Evolutionary conservation across 2,797 vertebrate species (phyloP), one percentile per base, ranked within the genome.

Genomic region (Tapera naevia): DNA sequence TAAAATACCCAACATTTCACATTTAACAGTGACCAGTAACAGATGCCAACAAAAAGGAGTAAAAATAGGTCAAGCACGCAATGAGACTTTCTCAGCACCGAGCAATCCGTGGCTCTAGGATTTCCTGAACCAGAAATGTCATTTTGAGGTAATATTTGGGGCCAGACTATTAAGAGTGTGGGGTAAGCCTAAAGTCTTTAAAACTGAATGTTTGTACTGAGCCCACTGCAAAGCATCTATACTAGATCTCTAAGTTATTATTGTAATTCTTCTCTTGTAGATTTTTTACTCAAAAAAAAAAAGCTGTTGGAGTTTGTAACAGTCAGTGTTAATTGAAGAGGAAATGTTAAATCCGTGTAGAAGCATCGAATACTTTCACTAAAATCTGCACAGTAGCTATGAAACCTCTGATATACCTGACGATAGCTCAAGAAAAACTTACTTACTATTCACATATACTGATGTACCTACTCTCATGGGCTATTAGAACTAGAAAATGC

Each of bases 211-310:
- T 67, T 94, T 89, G 5, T 70, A 57, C 35, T 76, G 60, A 58
- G 12, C 37, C 76, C 32, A 88, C 37, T 39, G 6, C 84, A 96
- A 97, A 96, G 60, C 41, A 85, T 46, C 74, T 57, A 35, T 82
- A 95, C 80, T 90, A 91, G 71, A 96, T 91, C 95, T 95, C 48
- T 83, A 94, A 91, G 67, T 95, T 82, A 84, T 10, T 74, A 43
- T 28, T 89, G 35, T 61, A 96, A 95, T 93, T 96, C 27, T 89
- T 95, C 97, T 96, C 81, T 87, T 89, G 66, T 74, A 83, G 76
- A 86, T 57, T 91, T 41, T 93, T 94, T 94, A 84, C 39, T 90
- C 37, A 37, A 30, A 91, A n/a, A 30, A 91, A n/a, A 85, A 69
- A 66, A 61, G 19, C 71, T 70, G 58, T 64, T 91, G 70, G 12